Conservation (phyloP, 2,113 vertebrate genomes). For the Monopterus albus region DNA sequence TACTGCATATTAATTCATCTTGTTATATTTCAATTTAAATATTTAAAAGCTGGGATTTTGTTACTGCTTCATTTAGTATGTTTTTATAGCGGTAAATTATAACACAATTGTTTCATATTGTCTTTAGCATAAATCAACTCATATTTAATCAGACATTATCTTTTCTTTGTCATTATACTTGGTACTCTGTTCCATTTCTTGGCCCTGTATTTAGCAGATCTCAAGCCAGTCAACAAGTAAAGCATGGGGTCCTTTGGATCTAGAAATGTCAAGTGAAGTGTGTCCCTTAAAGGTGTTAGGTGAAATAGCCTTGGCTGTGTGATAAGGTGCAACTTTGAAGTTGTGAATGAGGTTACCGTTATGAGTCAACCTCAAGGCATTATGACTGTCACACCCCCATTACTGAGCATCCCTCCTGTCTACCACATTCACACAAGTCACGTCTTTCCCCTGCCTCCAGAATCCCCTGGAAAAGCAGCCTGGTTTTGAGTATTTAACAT, state of each 20-base stretch:
- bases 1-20: slow-evolving; percentile 36
- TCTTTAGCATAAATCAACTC: too few species aligned
- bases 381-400: slow-evolving; percentile 30
- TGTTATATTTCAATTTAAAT: slow-evolving; percentile 28
- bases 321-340: slow-evolving; percentile 73
- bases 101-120: neutral
- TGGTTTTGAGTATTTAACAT: neutral
- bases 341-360: slow-evolving; percentile 71
- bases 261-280: slow-evolving; percentile 61
- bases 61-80: neutral
- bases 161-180: too few species aligned
- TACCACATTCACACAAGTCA: slow-evolving; percentile 20
- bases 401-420: slow-evolving; percentile 23
- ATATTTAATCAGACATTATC: too few species aligned
- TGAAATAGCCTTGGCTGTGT: slow-evolving; percentile 46
- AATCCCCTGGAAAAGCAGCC: neutral
- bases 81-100: neutral
- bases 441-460: neutral
- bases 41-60: slow-evolving; percentile 28
- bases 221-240: slow-evolving; percentile 19
- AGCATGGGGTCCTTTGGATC: slow-evolving; percentile 30
- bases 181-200: neutral
- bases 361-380: slow-evolving; percentile 61
- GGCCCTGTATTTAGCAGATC: slow-evolving; percentile 1
- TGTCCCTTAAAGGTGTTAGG: slow-evolving; percentile 40